Evolutionary conservation across 2,797 vertebrate species (phyloP).

Genomic region (Sebastes minor): DNA sequence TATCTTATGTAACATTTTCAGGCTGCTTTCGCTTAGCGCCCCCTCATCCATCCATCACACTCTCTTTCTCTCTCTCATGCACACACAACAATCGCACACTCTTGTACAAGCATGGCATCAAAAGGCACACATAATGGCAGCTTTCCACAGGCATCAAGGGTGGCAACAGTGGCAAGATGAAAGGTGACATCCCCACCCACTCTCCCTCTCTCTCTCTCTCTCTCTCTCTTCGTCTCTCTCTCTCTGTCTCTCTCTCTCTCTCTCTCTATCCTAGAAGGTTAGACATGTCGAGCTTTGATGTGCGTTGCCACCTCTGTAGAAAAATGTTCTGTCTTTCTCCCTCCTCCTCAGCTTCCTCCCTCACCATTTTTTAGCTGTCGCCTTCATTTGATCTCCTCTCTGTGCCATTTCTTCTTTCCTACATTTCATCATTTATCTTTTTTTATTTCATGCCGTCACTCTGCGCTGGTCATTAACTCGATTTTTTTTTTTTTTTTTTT

Average conservation of each 20-base stretch:
- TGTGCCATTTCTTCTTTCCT: slow-evolving; percentile 9
- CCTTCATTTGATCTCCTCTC: slow-evolving; percentile 30
- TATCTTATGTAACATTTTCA: slow-evolving; percentile 64
- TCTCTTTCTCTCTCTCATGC: slow-evolving; percentile 1
- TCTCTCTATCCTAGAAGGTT: slow-evolving; percentile 44
- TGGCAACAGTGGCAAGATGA: slow-evolving; percentile 72
- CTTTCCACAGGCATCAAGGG: slow-evolving; percentile 52
- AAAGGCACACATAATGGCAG: slow-evolving; percentile 65
- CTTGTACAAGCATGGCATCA: slow-evolving; percentile 58
- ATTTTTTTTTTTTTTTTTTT: slow-evolving; percentile 1
- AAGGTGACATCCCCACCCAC: slow-evolving; percentile 78
- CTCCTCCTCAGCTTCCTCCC: slow-evolving; percentile 22
- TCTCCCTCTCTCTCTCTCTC: slow-evolving; percentile 15
- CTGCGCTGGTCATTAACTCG: slow-evolving; percentile 52
- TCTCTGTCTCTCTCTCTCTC: background rate
- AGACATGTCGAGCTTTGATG: slow-evolving; percentile 63
- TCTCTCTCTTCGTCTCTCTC: background rate
- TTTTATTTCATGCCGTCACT: slow-evolving; percentile 37
- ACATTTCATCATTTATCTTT: slow-evolving; percentile 50
- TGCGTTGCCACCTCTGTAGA: slow-evolving; percentile 44
- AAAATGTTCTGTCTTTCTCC: slow-evolving; percentile 44
- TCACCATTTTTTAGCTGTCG: slow-evolving; percentile 21
- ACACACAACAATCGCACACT: background rate
- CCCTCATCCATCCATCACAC: slow-evolving; percentile 45
- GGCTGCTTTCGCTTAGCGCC: slow-evolving; percentile 37